These are phyloP conservation scores for Drosophila affinis DNA, from an alignment of 2,888 invertebrate species.

Conservation along the genomic window DNA sequence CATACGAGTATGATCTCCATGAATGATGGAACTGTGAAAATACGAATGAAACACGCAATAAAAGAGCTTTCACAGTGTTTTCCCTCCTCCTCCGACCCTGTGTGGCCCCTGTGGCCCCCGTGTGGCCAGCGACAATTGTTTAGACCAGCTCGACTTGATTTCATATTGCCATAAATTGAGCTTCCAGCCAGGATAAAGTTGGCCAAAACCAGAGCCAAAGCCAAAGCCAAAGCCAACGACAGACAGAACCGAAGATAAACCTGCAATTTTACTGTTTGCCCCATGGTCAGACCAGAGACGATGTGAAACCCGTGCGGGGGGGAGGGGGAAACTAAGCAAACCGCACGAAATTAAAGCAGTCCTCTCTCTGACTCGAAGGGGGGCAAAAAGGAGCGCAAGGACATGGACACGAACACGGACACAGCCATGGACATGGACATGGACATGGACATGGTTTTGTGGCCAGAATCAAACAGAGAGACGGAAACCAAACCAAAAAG, in stretches of 20 bases:
- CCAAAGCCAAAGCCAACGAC: slow-evolving; percentile 7
- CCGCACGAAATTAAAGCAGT: slow-evolving; percentile 54
- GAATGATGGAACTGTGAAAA: slow-evolving; percentile 5
- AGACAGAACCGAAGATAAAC: slow-evolving; percentile 21
- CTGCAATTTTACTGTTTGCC: slow-evolving; percentile 33
- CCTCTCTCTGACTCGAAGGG: slow-evolving; percentile 14
- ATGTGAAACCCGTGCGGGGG: not conserved
- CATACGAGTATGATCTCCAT: not conserved
- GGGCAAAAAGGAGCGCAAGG: not conserved
- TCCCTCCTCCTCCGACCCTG: not conserved
- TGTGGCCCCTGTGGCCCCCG: not conserved
- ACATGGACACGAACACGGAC: slow-evolving; percentile 1
- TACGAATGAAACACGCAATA: slow-evolving; percentile 22
- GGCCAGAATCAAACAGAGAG: slow-evolving; percentile 49
- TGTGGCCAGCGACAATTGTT: slow-evolving; percentile 2
- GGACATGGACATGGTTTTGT: slow-evolving; percentile 25
- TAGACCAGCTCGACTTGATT: slow-evolving; percentile 43
- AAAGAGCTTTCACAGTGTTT: slow-evolving; percentile 33
- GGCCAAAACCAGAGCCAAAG: slow-evolving; percentile 5
- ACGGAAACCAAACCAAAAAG: slow-evolving; percentile 20
- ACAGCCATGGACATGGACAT: not conserved
- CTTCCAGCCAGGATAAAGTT: slow-evolving; percentile 40
- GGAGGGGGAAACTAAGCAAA: slow-evolving; percentile 17
- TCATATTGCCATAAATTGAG: slow-evolving; percentile 51
- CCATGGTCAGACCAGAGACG: not conserved